Percentiles rank a stretch among this genome's conserved stretches.
phyloP scores from a whole-genome alignment of 30 jellyfish, hydroid and myxozoan species.

The Turritopsis dohrnii region DNA sequence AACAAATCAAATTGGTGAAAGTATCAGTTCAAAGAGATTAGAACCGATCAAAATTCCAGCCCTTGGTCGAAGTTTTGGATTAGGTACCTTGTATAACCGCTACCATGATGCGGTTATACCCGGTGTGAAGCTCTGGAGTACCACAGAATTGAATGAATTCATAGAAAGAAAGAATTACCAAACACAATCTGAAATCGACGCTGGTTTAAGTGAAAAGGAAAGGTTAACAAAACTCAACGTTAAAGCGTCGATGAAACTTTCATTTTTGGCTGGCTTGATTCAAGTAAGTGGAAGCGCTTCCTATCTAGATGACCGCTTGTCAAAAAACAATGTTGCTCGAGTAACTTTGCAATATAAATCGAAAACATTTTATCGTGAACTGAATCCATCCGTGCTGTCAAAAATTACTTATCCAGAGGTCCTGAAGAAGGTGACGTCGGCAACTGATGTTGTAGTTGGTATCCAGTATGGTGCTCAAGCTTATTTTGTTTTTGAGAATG shows the following conservation, averaged over 20 bases:
- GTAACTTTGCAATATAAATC: slow-evolving; percentile 9
- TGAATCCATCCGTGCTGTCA: neutral
- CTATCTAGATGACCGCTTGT: slow-evolving; percentile 4
- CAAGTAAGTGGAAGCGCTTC: slow-evolving; percentile 5
- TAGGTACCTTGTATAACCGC: neutral
- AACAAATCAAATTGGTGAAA: neutral
- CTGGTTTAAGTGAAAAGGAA: neutral
- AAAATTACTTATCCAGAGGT: slow-evolving; percentile 5
- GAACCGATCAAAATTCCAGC: neutral
- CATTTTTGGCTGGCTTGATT: slow-evolving; percentile 2
- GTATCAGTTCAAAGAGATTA: neutral
- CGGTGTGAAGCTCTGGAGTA: neutral
- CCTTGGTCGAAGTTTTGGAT: slow-evolving; percentile 1
- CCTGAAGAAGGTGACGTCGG: neutral
- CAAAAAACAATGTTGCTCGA: slow-evolving; percentile 6
- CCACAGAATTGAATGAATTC: neutral
- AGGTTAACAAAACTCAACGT: neutral
- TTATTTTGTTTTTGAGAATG: neutral
- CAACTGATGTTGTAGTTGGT: slow-evolving; percentile 2
- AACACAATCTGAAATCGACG: neutral
- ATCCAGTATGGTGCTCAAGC: slow-evolving; percentile 15
- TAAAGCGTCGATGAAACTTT: neutral
- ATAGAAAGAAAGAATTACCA: neutral
- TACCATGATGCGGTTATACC: neutral
- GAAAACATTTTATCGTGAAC: slow-evolving; percentile 1